phyloP scores from a whole-genome alignment of 2,888 invertebrate species.

The Heliconius hortense region DNA sequence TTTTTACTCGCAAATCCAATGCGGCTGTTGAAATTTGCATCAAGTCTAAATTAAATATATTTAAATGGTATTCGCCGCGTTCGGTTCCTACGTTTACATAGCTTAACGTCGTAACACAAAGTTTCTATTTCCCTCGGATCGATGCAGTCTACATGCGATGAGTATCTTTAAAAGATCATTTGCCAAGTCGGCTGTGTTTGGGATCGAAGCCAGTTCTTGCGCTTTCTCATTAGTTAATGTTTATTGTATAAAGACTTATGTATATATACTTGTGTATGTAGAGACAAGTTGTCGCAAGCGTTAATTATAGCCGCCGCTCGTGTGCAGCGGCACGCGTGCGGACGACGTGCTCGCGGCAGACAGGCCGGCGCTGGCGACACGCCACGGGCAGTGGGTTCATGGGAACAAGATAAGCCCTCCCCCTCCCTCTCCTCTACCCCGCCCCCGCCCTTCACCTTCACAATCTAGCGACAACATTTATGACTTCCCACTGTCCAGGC shows the following conservation, averaged over 20 bases:
- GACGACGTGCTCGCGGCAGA: slow-evolving; percentile 41
- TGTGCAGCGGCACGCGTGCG: slow-evolving; percentile 8
- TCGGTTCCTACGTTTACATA: slow-evolving; percentile 27
- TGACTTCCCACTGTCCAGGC: slow-evolving; percentile 47
- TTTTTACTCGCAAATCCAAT: slow-evolving; percentile 29
- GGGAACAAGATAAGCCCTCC: slow-evolving; percentile 19
- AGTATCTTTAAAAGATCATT: background rate
- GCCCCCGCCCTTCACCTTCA: slow-evolving; percentile 9
- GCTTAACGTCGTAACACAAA: background rate
- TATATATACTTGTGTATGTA: too few species aligned
- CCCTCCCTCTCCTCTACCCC: background rate
- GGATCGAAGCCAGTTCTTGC: background rate
- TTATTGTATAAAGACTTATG: background rate
- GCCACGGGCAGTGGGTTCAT: slow-evolving; percentile 40
- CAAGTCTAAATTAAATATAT: slow-evolving; percentile 35
- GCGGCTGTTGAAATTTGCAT: slow-evolving; percentile 35
- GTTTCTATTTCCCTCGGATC: background rate
- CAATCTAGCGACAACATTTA: slow-evolving; percentile 37
- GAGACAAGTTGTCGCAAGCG: slow-evolving; percentile 9
- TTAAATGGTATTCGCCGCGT: slow-evolving; percentile 28
- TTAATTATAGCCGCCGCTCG: slow-evolving; percentile 20
- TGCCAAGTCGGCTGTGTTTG: background rate
- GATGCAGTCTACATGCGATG: background rate
- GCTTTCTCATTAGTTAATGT: background rate
- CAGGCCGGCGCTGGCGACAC: slow-evolving; percentile 48